phyloP scores from a whole-genome alignment of 37 sponge, comb jelly and placozoan species.

The Amphimedon queenslandica region DNA sequence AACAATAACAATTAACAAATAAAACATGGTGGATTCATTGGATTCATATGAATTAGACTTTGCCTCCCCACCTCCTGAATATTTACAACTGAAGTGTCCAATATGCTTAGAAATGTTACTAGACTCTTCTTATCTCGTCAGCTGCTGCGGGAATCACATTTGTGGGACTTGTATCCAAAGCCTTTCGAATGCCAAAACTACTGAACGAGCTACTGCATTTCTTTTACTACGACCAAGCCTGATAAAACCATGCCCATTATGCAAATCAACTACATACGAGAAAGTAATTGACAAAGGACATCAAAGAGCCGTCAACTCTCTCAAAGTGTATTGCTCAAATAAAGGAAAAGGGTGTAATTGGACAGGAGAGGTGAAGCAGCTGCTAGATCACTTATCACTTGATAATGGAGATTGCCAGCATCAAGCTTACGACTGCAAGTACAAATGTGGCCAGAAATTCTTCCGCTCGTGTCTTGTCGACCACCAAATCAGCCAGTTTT shows the following conservation, averaged over 20 bases:
- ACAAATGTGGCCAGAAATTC: conserved; percentile 42
- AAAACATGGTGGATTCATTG: background rate
- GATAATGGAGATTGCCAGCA: conserved; percentile 39
- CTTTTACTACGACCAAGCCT: too few species aligned
- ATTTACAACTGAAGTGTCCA: background rate
- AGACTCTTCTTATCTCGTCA: background rate
- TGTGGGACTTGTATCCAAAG: background rate
- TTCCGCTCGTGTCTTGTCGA: conserved; percentile 22
- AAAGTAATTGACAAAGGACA: background rate
- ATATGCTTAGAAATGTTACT: background rate
- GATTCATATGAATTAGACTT: background rate
- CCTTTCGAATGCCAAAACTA: background rate
- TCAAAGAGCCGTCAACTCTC: conserved; percentile 22
- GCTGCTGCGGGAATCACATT: background rate
- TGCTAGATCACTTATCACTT: conserved; percentile 23
- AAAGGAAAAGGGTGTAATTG: conserved; percentile 48
- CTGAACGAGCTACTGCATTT: too few species aligned
- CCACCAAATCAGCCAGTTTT: conserved; percentile 54
- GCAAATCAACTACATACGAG: background rate
- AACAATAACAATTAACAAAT: background rate
- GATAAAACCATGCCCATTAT: background rate
- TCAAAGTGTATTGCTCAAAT: conserved; percentile 49
- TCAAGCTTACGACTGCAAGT: conserved; percentile 21
- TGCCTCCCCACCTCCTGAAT: background rate
- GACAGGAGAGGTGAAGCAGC: conserved; percentile 28